A percentile compares a stretch with the other conserved stretches of the same genome.
These are phyloP conservation scores for Mechanitis messenoides DNA, from an alignment of 2,888 invertebrate species.

Conservation along the genomic window DNA sequence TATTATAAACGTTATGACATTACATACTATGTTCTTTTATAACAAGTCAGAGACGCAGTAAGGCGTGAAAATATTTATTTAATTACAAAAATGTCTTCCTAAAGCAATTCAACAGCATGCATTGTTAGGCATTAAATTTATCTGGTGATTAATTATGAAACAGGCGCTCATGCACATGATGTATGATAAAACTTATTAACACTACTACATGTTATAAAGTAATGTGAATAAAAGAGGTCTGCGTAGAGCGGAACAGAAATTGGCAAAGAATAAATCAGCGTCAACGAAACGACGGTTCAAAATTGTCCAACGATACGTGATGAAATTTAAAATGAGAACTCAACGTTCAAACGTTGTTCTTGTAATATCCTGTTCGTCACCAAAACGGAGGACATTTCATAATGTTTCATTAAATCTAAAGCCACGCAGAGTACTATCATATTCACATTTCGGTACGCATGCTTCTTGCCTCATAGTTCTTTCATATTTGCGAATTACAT, in stretches of 20 bases:
- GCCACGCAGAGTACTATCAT: constrained; percentile 59
- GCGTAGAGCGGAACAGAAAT: constrained; percentile 51
- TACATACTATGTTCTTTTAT: constrained; percentile 35
- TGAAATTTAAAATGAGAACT: constrained; percentile 27
- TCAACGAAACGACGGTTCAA: constrained; percentile 14
- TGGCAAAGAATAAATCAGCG: constrained; percentile 28
- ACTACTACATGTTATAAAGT: constrained; percentile 34
- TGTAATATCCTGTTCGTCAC: constrained; percentile 27
- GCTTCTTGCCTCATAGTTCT: constrained; percentile 79
- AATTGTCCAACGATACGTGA: constrained; percentile 27
- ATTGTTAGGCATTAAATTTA: constrained; percentile 13
- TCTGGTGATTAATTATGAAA: constrained; percentile 2
- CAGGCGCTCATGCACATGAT: constrained; percentile 10
- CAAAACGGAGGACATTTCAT: constrained; percentile 18
- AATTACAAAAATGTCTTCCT: constrained; percentile 24
- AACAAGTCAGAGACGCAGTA: constrained; percentile 30
- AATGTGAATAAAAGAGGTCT: constrained; percentile 67
- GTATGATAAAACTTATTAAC: constrained; percentile 3
- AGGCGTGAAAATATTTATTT: constrained; percentile 36
- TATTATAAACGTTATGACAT: constrained; percentile 41
- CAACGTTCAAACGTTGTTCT: constrained; percentile 21
- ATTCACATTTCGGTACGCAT: constrained; percentile 73
- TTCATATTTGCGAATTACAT: constrained; percentile 60
- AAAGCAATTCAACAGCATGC: constrained; percentile 32
- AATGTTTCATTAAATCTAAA: neutral